A percentile compares a stretch with the other conserved stretches of the same genome.
These are phyloP conservation scores for Fulica atra DNA, from an alignment of 2,113 vertebrate species.

Conservation along the genomic window DNA sequence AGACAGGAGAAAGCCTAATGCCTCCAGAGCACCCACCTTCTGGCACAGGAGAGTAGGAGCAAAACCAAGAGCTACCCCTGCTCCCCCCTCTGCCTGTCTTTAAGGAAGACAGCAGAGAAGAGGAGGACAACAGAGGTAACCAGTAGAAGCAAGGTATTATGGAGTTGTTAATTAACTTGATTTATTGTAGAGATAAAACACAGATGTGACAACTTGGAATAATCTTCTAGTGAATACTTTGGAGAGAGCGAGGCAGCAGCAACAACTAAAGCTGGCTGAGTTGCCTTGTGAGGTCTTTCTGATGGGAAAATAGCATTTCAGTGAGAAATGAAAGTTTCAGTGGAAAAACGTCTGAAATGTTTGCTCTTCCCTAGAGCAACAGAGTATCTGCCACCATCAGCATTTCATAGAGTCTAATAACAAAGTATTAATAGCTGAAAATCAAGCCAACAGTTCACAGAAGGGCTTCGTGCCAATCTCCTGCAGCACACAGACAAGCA, in stretches of 20 bases:
- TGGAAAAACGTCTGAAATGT: not conserved
- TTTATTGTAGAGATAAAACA: not conserved
- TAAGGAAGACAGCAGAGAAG: not conserved
- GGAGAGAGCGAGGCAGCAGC: not conserved
- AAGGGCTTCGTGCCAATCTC: not conserved
- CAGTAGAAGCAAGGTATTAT: not conserved
- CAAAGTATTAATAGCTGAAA: not conserved
- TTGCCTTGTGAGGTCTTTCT: not conserved
- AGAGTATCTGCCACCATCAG: not conserved
- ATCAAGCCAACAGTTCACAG: not conserved
- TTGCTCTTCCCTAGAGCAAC: not conserved
- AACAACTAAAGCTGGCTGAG: not conserved
- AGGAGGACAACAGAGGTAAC: not conserved
- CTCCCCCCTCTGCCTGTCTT: not conserved
- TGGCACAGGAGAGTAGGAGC: not conserved
- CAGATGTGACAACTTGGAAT: not conserved
- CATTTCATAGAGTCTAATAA: not conserved
- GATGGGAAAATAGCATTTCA: not conserved
- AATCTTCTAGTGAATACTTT: not conserved
- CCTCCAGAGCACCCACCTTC: not conserved
- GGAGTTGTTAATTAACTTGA: not conserved
- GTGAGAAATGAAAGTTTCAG: conserved; percentile 29
- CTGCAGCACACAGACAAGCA: not conserved
- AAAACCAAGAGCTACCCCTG: accelerated
- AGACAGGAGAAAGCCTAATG: not conserved